phyloP scores from a whole-genome alignment of 35 echinoderm and acorn worm species.

The Heliocidaris erythrogramma region DNA sequence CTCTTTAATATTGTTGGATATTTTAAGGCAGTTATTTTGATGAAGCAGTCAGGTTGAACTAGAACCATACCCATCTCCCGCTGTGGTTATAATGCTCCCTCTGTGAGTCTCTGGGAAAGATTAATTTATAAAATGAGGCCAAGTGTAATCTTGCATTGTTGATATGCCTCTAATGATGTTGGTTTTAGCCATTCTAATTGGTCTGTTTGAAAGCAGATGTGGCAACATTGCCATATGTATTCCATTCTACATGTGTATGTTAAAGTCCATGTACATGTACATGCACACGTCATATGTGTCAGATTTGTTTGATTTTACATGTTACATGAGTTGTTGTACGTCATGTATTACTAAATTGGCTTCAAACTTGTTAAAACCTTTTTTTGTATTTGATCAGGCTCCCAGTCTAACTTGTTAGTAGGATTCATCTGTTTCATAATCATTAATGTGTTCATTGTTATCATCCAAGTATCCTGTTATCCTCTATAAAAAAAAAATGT shows the following conservation, averaged over 20 bases:
- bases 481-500: too few relatives aligned
- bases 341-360: background rate
- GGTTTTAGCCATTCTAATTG: background rate
- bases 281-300: background rate
- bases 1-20: too few relatives aligned
- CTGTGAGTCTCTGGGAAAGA: background rate
- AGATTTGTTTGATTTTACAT: background rate
- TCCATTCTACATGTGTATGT: background rate
- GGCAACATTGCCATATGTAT: background rate
- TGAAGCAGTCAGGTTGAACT: background rate
- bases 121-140: background rate
- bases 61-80: background rate
- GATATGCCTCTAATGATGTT: background rate
- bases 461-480: background rate
- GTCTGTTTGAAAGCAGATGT: slow-evolving; percentile 5
- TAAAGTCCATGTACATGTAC: background rate
- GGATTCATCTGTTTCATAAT: background rate
- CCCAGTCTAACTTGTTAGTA: background rate
- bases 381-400: background rate
- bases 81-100: background rate
- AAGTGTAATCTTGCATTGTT: background rate
- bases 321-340: background rate
- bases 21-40: too few relatives aligned
- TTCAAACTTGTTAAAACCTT: too few relatives aligned
- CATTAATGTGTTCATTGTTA: background rate